Conservation (phyloP, 2,113 vertebrate genomes). For the Lipotes vexillifer region DNA sequence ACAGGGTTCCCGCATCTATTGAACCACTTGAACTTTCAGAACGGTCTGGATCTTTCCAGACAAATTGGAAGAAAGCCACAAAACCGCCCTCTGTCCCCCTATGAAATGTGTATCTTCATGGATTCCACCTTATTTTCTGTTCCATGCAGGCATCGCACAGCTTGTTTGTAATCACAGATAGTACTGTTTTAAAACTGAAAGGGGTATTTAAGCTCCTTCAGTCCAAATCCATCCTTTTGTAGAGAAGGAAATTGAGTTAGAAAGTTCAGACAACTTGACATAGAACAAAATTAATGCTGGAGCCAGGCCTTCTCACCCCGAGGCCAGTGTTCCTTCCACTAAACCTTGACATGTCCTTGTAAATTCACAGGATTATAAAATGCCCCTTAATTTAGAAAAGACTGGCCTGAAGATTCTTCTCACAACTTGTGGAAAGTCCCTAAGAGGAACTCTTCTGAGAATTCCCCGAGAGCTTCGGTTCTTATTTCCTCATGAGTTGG, state of each 20-base stretch:
- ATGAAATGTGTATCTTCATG: not conserved
- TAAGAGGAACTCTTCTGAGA: not conserved
- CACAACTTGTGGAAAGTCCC: not conserved
- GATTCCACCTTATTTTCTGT: not conserved
- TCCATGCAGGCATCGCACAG: not conserved
- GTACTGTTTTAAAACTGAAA: not conserved
- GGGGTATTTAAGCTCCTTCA: not conserved
- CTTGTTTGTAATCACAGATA: not conserved
- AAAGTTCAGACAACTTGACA: not conserved
- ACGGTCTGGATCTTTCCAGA: not conserved
- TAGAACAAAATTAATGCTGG: not conserved
- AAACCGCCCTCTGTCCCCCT: accelerated
- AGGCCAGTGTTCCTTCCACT: not conserved
- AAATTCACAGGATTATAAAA: not conserved
- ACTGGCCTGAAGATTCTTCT: not conserved
- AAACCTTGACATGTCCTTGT: not conserved
- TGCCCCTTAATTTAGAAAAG: not conserved
- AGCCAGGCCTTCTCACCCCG: not conserved
- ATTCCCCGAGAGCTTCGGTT: not conserved
- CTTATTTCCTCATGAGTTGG: not conserved
- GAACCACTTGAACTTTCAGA: not conserved
- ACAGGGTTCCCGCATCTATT: not conserved
- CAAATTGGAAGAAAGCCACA: not conserved
- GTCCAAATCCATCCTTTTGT: not conserved
- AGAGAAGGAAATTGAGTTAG: not conserved